phyloP scores from a whole-genome alignment of 2,888 invertebrate genomes.

The Pegoplata infirma region DNA sequence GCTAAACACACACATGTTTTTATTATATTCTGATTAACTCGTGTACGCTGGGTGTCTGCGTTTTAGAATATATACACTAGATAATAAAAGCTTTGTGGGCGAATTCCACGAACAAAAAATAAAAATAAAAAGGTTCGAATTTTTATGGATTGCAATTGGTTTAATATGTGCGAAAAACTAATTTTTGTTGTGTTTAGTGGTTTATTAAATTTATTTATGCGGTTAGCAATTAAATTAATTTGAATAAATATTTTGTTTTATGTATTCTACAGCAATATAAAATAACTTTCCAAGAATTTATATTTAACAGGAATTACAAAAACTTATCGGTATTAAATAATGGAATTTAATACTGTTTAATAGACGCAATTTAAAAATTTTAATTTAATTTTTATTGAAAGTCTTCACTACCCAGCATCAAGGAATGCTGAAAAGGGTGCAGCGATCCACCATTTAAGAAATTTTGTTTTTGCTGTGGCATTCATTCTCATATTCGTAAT shows the following conservation, averaged over 20 bases:
- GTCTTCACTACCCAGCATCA: too few relatives aligned
- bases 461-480: too few relatives aligned
- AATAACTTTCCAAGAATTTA: too few relatives aligned
- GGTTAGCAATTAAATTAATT: constrained; percentile 39
- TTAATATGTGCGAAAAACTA: constrained; percentile 27
- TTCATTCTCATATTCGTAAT: too few relatives aligned
- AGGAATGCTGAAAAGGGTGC: too few relatives aligned
- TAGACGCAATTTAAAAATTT: too few relatives aligned
- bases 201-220: constrained; percentile 41
- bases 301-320: too few relatives aligned
- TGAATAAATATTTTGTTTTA: neutral
- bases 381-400: too few relatives aligned
- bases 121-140: constrained; percentile 5
- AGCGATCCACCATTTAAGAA: too few relatives aligned
- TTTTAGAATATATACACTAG: neutral
- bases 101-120: neutral
- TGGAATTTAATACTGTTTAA: too few relatives aligned
- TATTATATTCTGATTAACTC: constrained; percentile 34
- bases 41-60: constrained; percentile 4
- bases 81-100: neutral
- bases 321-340: too few relatives aligned
- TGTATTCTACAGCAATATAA: too few relatives aligned
- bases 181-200: constrained; percentile 35
- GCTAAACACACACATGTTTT: constrained; percentile 2
- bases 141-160: constrained; percentile 29